phyloP scores from a whole-genome alignment of 2,113 vertebrate genomes.

The Tringa solitaria region DNA sequence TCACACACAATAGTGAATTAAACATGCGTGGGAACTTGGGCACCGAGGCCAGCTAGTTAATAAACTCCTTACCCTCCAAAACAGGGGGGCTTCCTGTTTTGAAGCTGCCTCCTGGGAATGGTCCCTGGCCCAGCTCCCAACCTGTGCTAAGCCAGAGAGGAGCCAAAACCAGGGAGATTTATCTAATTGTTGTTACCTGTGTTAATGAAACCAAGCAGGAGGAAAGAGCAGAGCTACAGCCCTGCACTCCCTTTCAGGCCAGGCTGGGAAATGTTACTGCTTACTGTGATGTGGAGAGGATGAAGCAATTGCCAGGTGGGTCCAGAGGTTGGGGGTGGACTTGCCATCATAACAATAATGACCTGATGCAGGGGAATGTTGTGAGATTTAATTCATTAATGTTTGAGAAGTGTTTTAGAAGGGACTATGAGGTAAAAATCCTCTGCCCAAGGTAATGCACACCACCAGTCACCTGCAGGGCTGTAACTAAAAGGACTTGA shows the following conservation, averaged over 20 bases:
- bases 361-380: fast-evolving
- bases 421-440: neutral
- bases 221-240: neutral
- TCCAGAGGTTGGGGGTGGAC: neutral
- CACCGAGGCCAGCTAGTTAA: neutral
- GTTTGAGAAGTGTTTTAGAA: neutral
- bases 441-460: fast-evolving
- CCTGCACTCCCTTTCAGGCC: neutral
- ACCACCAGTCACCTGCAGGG: neutral
- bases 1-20: neutral
- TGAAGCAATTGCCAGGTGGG: neutral
- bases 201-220: neutral
- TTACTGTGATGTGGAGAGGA: neutral
- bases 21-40: neutral
- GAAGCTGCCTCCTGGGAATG: neutral
- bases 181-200: neutral
- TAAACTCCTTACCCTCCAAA: neutral
- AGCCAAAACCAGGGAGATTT: neutral
- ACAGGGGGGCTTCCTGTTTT: neutral
- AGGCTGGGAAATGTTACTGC: neutral
- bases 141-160: neutral
- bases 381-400: neutral
- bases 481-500: neutral
- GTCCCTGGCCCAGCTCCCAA: neutral
- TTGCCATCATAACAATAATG: neutral